Base-by-base conservation (phyloP, 2,113 vertebrate species). In the Centropus bengalensis region DNA sequence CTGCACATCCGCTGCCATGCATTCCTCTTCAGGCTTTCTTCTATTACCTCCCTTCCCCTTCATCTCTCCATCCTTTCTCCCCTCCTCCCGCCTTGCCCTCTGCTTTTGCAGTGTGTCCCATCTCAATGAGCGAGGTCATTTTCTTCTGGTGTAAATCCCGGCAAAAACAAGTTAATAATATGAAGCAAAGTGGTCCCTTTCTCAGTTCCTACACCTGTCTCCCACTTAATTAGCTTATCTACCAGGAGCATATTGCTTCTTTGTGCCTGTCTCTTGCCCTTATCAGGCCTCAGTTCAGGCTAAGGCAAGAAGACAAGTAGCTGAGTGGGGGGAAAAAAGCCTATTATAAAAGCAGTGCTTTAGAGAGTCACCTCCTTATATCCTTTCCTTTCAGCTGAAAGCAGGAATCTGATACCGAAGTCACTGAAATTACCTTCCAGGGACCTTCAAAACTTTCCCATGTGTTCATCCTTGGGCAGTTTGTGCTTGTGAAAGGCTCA, bases 271-370 rank as follows among this genome's bases (percentile, higher is more conserved):
- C 95, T 74, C n/a, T 82, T 94, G 83, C 75, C 93, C 89, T 97
- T 92, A 93, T 95, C 92, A 93, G 94, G 95, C 93, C 91, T 49
- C 47, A 78, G 79, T 13, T 74, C 92, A 86, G 88, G 84, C 84
- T 86, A 92, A 97, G 90, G 96, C 88, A 93, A 93, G 92, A 93
- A 97, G 96, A 96, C 95, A 96, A 96, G 96, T 84, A 90, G 94
- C 90, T 92, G 95, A 96, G 82, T 87, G 79, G 87, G 82, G 93
- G 80, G 93, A 93, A 90, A 89, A 95, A 96, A 96, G 95, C 85
- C 92, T 93, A 94, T 97, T 94, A 97, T 60, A 91, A 96, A 96
- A 94, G 81, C 69, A 84, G 89, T 14, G 88, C 88, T 94, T 96
- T 91, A 82, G 86, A 85, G 69, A 84, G 79, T 95, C 87, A 94